These are phyloP conservation scores for Hypena proboscidalis DNA, from an alignment of 2,888 invertebrate species.

Conservation along the genomic window DNA sequence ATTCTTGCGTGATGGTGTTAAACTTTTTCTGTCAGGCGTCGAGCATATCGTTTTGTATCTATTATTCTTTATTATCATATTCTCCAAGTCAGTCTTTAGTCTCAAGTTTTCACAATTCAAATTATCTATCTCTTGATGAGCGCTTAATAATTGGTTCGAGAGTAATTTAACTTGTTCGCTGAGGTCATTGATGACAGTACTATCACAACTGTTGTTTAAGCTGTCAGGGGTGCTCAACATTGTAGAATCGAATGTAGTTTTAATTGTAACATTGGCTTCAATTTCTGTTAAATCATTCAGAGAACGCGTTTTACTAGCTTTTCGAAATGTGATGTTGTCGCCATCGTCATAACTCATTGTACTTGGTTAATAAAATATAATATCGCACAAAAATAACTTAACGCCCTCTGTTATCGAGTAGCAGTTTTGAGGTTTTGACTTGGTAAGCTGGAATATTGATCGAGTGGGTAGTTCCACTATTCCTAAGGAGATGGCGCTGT, in stretches of 20 bases:
- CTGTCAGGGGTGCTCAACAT: neutral
- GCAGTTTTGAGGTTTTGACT: too few species aligned
- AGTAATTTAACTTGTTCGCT: neutral
- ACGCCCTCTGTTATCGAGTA: too few species aligned
- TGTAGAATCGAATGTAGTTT: neutral
- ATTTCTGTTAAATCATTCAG: neutral
- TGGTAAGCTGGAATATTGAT: too few species aligned
- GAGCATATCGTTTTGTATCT: constrained; percentile 1
- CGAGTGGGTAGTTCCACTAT: too few species aligned
- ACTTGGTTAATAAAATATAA: neutral
- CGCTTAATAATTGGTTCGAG: neutral
- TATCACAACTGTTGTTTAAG: neutral
- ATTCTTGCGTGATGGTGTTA: neutral
- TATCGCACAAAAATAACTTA: neutral
- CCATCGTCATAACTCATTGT: neutral
- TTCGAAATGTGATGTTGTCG: neutral
- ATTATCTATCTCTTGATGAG: neutral
- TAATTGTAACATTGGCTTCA: neutral
- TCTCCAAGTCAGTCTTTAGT: neutral
- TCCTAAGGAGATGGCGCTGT: too few species aligned
- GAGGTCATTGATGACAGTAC: neutral
- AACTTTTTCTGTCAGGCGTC: neutral
- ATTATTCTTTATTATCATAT: constrained; percentile 1
- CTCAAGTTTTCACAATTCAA: neutral
- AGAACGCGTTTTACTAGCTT: neutral